Base-by-base conservation (phyloP, 2,888 invertebrate genomes). In the Thymelicus sylvestris region DNA sequence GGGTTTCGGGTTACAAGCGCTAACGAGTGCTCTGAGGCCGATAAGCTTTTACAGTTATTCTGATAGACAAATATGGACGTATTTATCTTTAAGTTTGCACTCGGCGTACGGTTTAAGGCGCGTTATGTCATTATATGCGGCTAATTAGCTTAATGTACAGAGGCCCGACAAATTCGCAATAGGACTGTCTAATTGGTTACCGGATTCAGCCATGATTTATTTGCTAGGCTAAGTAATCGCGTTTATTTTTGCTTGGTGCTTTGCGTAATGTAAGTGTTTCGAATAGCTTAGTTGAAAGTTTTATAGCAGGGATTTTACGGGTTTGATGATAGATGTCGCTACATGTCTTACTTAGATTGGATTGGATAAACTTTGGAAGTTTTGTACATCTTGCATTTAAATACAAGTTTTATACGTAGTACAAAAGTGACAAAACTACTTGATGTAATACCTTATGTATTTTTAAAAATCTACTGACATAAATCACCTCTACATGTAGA, bases 51-150 rank as follows among this genome's bases (percentile, higher is more conserved):
- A 87, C 88, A 87, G 91, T 87, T 86, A 86, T 83, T 84, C 87
- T 86, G 92, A 93, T 93, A 93, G 92, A 93, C 93, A 91, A 93
- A 93, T 93, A 93, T 90, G 93, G 93, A 89, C 87, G 87, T 87
- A 85, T 91, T 92, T 93, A 92, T 92, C 92, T 88, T 87, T 85
- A 84, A 84, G 84, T 90, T 91, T 90, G 89, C 90, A 88, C 89
- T 84, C 81, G 80, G 80, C 77, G 83, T 84, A 84, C 83, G 80
- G 79, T 77, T 77, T 77, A 80, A 80, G 79, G 72, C 79, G 80
- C 80, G 84, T 86, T 84, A 85, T 85, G 83, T 88, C 87, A 88
- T 87, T 88, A 86, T 83, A 83, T 80, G 77, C 73, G 70, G 78
- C 86, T 90, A 90, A 91, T 90, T 88, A 89, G 85, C 77, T 79